These are phyloP conservation scores for Protobothrops mucrosquamatus DNA, from an alignment of 2,113 vertebrate species.

Conservation along the genomic window DNA sequence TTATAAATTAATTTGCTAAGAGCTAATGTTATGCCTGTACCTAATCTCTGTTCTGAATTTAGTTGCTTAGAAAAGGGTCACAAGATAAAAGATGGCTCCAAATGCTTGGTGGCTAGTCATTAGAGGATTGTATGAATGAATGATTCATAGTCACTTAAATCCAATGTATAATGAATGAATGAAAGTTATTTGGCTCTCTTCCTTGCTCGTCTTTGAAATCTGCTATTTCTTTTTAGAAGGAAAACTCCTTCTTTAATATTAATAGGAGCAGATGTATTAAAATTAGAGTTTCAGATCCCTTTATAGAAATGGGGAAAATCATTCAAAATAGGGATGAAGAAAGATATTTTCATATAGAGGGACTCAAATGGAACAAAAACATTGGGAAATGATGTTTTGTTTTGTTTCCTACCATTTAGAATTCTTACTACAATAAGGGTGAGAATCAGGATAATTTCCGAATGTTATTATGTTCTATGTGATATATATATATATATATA, in stretches of 20 bases:
- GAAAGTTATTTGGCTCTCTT: conserved; percentile 27
- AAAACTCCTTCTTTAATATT: conserved; percentile 23
- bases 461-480: background rate
- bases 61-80: background rate
- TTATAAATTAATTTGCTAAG: background rate
- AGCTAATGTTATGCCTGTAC: background rate
- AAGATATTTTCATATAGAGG: conserved; percentile 37
- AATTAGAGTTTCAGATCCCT: background rate
- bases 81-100: background rate
- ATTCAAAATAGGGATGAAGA: background rate
- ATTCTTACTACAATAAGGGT: background rate
- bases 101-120: background rate
- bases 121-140: conserved; percentile 48
- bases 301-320: conserved; percentile 18
- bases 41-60: background rate
- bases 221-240: conserved; percentile 25
- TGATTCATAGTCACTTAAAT: conserved; percentile 51
- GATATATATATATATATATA: too few relatives aligned
- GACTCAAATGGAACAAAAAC: background rate
- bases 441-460: background rate
- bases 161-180: conserved; percentile 57
- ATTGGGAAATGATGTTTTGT: background rate
- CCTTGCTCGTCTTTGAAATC: conserved; percentile 35
- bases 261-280: conserved; percentile 25
- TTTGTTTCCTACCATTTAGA: background rate